A percentile compares a stretch with the other conserved stretches of the same genome.
Conservation (phyloP, 2,797 vertebrate species). For the Cygnus olor region DNA sequence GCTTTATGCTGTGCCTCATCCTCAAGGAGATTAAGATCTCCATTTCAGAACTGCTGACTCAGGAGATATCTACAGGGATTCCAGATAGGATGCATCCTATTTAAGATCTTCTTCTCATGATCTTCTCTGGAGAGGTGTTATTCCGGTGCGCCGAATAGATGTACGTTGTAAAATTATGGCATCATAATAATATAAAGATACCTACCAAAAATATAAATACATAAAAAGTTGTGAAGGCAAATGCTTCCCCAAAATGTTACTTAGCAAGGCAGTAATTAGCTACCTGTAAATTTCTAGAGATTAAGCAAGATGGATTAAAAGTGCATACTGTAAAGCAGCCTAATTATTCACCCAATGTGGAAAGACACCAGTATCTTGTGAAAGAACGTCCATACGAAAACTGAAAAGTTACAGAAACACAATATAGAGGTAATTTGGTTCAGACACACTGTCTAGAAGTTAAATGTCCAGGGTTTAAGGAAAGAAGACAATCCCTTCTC, state of each 20-base stretch:
- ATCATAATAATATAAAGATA: neutral
- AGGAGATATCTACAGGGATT: neutral
- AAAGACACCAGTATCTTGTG: neutral
- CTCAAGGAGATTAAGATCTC: neutral
- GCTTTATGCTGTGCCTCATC: neutral
- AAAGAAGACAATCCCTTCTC: neutral
- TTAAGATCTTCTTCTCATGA: neutral
- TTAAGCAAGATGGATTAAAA: neutral
- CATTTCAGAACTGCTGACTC: neutral
- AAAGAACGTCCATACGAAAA: neutral
- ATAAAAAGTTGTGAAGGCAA: neutral
- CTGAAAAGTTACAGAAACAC: neutral
- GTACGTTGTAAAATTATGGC: neutral
- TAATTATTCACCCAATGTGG: neutral
- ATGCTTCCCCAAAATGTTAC: neutral
- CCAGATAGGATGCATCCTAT: neutral
- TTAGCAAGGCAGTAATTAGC: neutral
- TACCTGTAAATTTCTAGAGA: neutral
- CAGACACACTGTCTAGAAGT: neutral
- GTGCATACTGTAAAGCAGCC: neutral
- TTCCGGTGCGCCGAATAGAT: neutral
- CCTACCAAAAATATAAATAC: neutral
- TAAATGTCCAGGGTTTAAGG: neutral
- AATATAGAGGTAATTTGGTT: neutral
- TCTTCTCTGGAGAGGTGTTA: neutral